Evolutionary conservation across 1,140 invertebrate species (phyloP).

Genomic region (Oncopeltus fasciatus): DNA sequence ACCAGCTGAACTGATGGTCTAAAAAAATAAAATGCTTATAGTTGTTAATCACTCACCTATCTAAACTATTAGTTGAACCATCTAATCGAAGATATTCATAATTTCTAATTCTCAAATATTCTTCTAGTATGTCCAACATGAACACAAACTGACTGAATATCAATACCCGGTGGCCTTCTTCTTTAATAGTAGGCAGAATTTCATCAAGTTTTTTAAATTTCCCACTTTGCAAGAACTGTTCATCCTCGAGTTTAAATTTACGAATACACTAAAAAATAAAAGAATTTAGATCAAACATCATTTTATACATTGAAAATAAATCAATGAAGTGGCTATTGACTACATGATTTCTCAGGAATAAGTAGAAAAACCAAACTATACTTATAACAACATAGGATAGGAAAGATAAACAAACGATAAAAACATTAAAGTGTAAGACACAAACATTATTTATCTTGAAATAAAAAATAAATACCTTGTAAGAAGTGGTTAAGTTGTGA

Average conservation of each 20-base stretch:
- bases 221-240: conserved; percentile 59
- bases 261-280: conserved; percentile 22
- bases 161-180: conserved; percentile 60
- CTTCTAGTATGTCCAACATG: conserved; percentile 77
- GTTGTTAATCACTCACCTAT: too few relatives aligned
- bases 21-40: too few relatives aligned
- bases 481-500: conserved; percentile 54
- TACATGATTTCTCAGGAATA: too few relatives aligned
- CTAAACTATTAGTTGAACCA: conserved; percentile 65
- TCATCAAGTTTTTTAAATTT: conserved; percentile 73
- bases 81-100: conserved; percentile 68
- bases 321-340: too few relatives aligned
- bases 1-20: too few relatives aligned
- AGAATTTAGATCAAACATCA: background rate
- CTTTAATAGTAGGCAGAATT: conserved; percentile 56
- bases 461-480: conserved; percentile 33
- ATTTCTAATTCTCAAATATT: conserved; percentile 58
- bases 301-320: background rate
- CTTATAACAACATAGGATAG: too few relatives aligned
- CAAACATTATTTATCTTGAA: background rate
- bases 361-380: background rate
- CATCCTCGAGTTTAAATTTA: conserved; percentile 43
- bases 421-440: background rate
- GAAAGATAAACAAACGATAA: background rate
- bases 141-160: conserved; percentile 93